Evolutionary conservation across 2,888 invertebrate species (phyloP).

Genomic region (Brassicogethes aeneus): DNA sequence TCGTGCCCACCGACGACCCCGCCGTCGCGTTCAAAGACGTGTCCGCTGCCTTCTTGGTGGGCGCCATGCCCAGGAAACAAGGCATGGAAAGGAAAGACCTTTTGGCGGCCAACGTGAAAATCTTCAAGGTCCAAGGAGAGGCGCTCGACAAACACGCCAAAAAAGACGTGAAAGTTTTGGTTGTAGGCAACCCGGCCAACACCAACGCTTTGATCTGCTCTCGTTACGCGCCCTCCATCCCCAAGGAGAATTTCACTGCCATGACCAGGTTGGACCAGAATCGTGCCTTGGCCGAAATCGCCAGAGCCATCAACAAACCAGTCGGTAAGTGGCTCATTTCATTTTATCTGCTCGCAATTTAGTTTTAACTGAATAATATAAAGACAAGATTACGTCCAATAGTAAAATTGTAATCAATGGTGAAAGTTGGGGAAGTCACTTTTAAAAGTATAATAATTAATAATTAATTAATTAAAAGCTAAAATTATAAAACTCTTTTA

Average conservation of each 20-base stretch:
- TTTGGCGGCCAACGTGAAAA: constrained; percentile 93
- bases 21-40: constrained; percentile 92
- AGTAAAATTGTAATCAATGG: no score
- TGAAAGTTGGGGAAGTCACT: no score
- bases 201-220: constrained; percentile 96
- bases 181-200: constrained; percentile 99
- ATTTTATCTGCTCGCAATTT: not conserved
- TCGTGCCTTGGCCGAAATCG: constrained; percentile 85
- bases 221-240: constrained; percentile 92
- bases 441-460: no score
- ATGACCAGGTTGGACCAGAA: constrained; percentile 99
- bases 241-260: constrained; percentile 91
- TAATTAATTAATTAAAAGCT: no score
- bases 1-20: constrained; percentile 82
- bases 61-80: constrained; percentile 94
- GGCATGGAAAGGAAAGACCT: constrained; percentile 98
- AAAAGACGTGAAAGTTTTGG: constrained; percentile 70
- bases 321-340: constrained; percentile 56
- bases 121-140: constrained; percentile 95
- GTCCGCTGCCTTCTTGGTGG: constrained; percentile 92
- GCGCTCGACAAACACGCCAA: constrained; percentile 65
- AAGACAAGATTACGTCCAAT: no score
- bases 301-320: constrained; percentile 57
- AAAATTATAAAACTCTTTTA: no score
- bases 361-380: not conserved